Percentiles rank a stretch among this genome's conserved stretches.
Evolutionary conservation across 1,140 invertebrate species (phyloP).

Genomic region (Bemisia tabaci): DNA sequence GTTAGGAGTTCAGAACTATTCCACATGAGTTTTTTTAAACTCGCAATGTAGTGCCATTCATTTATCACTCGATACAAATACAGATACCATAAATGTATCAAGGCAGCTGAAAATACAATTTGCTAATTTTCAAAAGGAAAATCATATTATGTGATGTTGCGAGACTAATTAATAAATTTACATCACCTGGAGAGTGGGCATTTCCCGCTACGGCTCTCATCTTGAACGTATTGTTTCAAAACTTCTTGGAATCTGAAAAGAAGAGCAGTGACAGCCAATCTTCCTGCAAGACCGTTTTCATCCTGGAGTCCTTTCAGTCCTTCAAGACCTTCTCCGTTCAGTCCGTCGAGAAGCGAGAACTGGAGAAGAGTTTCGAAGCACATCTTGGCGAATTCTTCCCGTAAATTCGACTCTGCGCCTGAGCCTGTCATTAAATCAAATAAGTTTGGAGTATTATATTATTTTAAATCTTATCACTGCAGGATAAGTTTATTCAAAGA

Average conservation of each 20-base stretch:
- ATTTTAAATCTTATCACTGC: not conserved
- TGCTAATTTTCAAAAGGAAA: too few relatives aligned
- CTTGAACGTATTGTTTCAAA: conserved; percentile 71
- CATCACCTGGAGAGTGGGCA: conserved; percentile 73
- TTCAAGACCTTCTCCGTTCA: conserved; percentile 33
- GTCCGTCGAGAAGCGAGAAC: conserved; percentile 68
- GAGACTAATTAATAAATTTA: too few relatives aligned
- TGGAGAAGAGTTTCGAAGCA: conserved; percentile 93
- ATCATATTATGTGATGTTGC: too few relatives aligned
- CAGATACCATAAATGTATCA: too few relatives aligned
- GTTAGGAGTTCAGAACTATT: too few relatives aligned
- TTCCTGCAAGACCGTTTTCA: conserved; percentile 53
- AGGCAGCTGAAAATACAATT: too few relatives aligned
- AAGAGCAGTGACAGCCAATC: conserved; percentile 78
- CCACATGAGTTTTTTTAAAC: too few relatives aligned
- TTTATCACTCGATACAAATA: too few relatives aligned
- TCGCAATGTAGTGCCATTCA: too few relatives aligned
- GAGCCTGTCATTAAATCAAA: conserved; percentile 43
- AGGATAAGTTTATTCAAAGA: not conserved
- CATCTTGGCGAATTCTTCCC: conserved; percentile 90
- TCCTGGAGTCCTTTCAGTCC: conserved; percentile 21
- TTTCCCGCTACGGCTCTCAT: conserved; percentile 77
- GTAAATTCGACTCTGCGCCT: conserved; percentile 64
- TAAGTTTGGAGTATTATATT: not conserved
- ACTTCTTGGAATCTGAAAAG: conserved; percentile 88